Base-by-base conservation (phyloP, 2,113 vertebrate species). In the Cheilinus undulatus region DNA sequence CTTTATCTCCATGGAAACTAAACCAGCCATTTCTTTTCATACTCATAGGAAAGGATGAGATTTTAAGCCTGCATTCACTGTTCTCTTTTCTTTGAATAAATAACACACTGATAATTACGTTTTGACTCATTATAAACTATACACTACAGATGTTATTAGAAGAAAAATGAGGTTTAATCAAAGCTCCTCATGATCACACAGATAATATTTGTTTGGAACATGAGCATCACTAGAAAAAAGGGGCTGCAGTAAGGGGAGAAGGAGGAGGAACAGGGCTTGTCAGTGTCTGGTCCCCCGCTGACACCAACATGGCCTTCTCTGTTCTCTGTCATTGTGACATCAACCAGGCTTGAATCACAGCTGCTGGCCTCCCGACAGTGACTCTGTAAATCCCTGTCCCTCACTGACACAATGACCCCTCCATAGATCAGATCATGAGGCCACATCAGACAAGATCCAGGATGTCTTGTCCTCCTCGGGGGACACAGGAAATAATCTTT, bases 1-100 rank as follows among this genome's bases (percentile, higher is more conserved):
- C 61, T 63, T 49, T n/a, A 81, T 94, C 86, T 54, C 94, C 89
- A 94, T 94, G 87, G 89, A 86, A 93, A 94, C 93, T 45, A 50
- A 73, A 82, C 51, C 85, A 83, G 75, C 71, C 66, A 52, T 51
- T 59, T 69, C 86, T 62, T 84, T 72, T 69, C 66, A 46, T 58
- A 17, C 52, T 34, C 10, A 15, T 4, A 48, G 69, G 43, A 65
- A 61, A 73, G 58, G 45, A 19, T 57, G 32, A 56, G 75, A 69
- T 63, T 43, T 65, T 34, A 67, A 59, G 38, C 50, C 27, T 50
- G 26, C 61, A 54, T 80, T 79, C 73, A 76, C 34, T 67, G 2
- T 62, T 67, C 56, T 61, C 53, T 22, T 78, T 81, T 63, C 19
- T 73, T 32, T 12, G 13, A 43, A 52, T 30, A 45, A 73, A 85